Base-by-base conservation (phyloP, 2,888 invertebrate genomes). In the Megamerina dolium region DNA sequence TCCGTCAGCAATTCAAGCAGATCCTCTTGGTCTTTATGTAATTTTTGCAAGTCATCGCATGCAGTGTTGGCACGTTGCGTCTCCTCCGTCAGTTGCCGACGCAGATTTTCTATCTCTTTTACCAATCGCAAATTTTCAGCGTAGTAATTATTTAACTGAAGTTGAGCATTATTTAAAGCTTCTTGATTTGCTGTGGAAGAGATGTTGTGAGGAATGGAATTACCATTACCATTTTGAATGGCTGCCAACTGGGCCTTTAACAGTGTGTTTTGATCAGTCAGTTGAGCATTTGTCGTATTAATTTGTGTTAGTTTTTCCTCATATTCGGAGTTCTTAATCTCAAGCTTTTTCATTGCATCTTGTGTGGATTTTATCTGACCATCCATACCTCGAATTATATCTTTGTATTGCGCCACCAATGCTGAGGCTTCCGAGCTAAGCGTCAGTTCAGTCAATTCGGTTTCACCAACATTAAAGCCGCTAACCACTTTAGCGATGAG, bases 21-120 rank as follows among this genome's bases (percentile, higher is more conserved):
- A 71, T 96, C 94, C 56, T 97, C 96, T 68, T 96, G 95, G 61
- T 97, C 96, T 62, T 84, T 88, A 61, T 79, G 81, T 49, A 91
- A 61, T 52, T 77, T 77, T 30, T 80, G 79, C 53, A 87, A 62
- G 53, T 86, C 82, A 1, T 67, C 56, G 13, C 54, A 53, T 3
- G 57, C 59, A 4, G 46, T 50, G 32, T 60, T 60, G 3, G 62
- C 60, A 2, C 60, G 53, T 21, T 57, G 57, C 21, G 59, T 61
- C 36, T 66, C 62, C 3, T 61, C 60, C 2, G 45, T 23, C 8
- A 62, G 26, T 40, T 59, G 63, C 31, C 56, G 57, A 3, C 60
- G 63, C 17, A 69, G 21, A 9, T 48, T 43, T 41, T 67, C 66
- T 12, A 69, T 33, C 51, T 68, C 69, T 48, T 64, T 63, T 32